These are phyloP conservation scores for Entomobrya multifasciata DNA, from an alignment of 2,888 invertebrate species.

Conservation along the genomic window DNA sequence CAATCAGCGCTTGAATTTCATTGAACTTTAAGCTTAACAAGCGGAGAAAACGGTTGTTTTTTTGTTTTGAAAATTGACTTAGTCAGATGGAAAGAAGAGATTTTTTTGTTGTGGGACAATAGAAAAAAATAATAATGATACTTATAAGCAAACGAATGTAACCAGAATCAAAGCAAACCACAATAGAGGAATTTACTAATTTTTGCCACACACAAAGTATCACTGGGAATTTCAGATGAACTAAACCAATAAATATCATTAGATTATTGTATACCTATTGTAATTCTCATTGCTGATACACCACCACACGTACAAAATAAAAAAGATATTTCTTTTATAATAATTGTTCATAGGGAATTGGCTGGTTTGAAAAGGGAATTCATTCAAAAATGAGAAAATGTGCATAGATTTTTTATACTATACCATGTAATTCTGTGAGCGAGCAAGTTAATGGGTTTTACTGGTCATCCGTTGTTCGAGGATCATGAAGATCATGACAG, in stretches of 20 bases:
- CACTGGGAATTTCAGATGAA: no score
- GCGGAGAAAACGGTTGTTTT: slow-evolving; percentile 50
- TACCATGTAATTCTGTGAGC: no score
- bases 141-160: not conserved
- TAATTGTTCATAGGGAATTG: no score
- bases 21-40: slow-evolving; percentile 10
- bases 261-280: no score
- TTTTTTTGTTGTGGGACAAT: not conserved
- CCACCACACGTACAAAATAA: slow-evolving; percentile 15
- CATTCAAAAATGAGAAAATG: no score
- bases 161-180: no score
- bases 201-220: not conserved
- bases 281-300: not conserved
- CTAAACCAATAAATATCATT: no score
- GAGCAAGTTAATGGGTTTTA: not conserved
- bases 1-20: slow-evolving; percentile 21
- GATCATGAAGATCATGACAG: no score
- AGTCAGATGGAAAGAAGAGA: slow-evolving; percentile 19
- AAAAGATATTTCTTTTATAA: no score
- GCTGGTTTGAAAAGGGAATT: no score
- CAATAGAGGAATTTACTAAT: slow-evolving; percentile 12
- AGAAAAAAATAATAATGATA: not conserved
- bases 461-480: slow-evolving; percentile 15
- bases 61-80: slow-evolving; percentile 47
- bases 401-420: no score